phyloP scores from a whole-genome alignment of 1,140 invertebrate species.

The Apocrypta bakeri region DNA sequence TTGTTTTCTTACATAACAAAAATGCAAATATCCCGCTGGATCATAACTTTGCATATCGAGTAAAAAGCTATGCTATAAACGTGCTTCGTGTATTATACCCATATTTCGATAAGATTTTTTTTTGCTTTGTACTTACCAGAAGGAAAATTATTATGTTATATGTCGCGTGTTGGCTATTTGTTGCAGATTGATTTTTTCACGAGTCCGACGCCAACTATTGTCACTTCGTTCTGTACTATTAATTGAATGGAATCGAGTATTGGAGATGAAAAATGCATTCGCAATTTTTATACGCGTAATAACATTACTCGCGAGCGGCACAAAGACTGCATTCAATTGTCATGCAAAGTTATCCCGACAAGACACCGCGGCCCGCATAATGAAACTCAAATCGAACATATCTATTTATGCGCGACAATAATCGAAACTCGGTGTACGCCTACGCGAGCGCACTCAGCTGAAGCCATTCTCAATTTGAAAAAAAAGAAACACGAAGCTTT shows the following conservation, averaged over 20 bases:
- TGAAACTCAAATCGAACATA: conserved; percentile 6
- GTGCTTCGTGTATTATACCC: too few relatives aligned
- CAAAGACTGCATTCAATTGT: conserved; percentile 18
- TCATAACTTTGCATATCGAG: too few relatives aligned
- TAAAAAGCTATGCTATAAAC: too few relatives aligned
- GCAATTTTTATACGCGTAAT: background rate
- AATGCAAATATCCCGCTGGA: too few relatives aligned
- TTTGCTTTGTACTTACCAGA: background rate
- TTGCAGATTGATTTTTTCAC: background rate
- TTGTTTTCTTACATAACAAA: too few relatives aligned
- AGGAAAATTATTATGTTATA: conserved; percentile 10
- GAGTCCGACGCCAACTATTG: too few relatives aligned
- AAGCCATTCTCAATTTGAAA: background rate
- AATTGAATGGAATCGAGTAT: too few relatives aligned
- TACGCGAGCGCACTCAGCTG: background rate
- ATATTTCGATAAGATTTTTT: background rate
- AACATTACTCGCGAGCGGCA: conserved; percentile 1
- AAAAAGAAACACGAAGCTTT: background rate
- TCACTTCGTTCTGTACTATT: too few relatives aligned
- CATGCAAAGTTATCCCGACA: conserved; percentile 5
- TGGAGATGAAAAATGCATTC: background rate
- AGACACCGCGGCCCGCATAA: background rate
- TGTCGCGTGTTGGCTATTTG: too few relatives aligned
- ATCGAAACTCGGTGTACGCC: conserved; percentile 37
- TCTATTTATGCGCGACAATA: conserved; percentile 11